Conservation (phyloP, 2,113 vertebrate species). For the Tapirus terrestris region DNA sequence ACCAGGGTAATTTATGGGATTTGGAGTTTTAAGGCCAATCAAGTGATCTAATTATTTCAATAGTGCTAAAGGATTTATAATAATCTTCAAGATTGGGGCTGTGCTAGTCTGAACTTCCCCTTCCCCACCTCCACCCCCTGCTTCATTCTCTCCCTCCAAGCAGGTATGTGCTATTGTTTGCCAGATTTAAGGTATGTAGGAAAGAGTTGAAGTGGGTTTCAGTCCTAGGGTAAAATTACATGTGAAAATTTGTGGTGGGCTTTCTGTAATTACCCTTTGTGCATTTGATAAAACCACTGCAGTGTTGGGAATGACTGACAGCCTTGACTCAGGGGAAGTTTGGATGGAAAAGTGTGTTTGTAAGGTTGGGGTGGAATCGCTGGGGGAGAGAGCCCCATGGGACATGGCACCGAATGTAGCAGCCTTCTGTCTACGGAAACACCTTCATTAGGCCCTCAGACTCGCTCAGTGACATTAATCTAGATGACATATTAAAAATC, state of each 20-base stretch:
- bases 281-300: conserved; percentile 43
- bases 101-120: not conserved
- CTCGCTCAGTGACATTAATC: not conserved
- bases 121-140: not conserved
- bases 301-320: conserved; percentile 52
- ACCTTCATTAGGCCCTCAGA: not conserved
- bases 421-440: not conserved
- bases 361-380: not conserved
- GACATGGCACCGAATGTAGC: not conserved
- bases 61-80: conserved; percentile 60
- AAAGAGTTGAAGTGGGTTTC: conserved; percentile 42
- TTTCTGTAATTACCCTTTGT: conserved; percentile 68
- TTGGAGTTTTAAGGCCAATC: conserved; percentile 63
- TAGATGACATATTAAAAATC: conserved; percentile 50
- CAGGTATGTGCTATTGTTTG: conserved; percentile 41
- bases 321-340: not conserved
- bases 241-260: not conserved
- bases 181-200: not conserved
- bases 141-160: conserved; percentile 22
- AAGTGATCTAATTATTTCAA: conserved; percentile 71
- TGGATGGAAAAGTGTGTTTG: not conserved
- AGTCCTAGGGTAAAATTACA: conserved; percentile 46
- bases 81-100: conserved; percentile 54
- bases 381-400: not conserved
- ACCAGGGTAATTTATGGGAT: conserved; percentile 54